Conservation (phyloP, 2,797 vertebrate genomes). For the Typhlichthys subterraneus region DNA sequence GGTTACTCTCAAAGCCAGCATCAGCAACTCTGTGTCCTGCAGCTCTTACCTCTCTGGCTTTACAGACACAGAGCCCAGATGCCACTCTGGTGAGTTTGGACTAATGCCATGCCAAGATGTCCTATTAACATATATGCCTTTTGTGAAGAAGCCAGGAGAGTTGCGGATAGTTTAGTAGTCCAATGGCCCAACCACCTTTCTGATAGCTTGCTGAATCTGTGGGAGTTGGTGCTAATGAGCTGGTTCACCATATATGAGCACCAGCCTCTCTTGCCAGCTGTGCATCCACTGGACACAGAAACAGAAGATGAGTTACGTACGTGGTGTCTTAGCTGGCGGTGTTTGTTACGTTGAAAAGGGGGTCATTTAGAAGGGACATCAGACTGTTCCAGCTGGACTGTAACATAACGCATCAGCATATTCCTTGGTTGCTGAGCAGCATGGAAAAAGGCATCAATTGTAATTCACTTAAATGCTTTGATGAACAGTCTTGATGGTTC, state of each 20-base stretch:
- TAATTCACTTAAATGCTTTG: slow-evolving; percentile 26
- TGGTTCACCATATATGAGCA: background rate
- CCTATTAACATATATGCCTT: too few relatives aligned
- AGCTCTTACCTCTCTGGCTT: slow-evolving; percentile 55
- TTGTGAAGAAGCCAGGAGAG: too few relatives aligned
- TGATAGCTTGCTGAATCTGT: background rate
- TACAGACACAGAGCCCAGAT: slow-evolving; percentile 45
- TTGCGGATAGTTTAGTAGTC: background rate
- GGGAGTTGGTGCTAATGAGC: background rate
- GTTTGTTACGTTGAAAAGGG: background rate
- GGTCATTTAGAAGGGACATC: background rate
- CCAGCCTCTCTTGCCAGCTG: background rate
- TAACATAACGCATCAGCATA: slow-evolving; percentile 13
- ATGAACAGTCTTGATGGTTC: slow-evolving; percentile 14
- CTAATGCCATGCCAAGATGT: background rate
- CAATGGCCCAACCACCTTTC: background rate
- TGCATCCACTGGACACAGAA: background rate
- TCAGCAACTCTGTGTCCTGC: slow-evolving; percentile 64
- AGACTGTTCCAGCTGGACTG: background rate
- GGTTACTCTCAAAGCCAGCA: slow-evolving; percentile 29
- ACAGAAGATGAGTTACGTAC: background rate
- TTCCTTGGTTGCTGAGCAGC: slow-evolving; percentile 6
- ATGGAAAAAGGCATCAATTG: slow-evolving; percentile 13
- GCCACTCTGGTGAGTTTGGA: slow-evolving; percentile 53
- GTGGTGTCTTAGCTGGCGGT: background rate